Evolutionary conservation across 2,888 invertebrate genomes (phyloP).

Genomic region (Sympetrum striolatum): DNA sequence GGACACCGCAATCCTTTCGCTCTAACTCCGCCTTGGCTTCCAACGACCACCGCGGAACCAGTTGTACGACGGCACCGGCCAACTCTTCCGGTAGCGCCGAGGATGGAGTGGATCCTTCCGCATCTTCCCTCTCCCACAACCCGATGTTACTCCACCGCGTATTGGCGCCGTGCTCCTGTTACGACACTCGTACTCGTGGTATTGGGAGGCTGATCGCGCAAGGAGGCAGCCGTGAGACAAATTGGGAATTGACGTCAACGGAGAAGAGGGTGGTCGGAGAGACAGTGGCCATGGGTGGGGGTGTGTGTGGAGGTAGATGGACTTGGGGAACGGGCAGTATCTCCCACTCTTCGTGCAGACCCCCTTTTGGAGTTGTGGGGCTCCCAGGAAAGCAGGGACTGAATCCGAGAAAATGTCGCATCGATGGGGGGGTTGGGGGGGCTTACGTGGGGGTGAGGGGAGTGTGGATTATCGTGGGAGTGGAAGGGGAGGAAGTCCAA

Average conservation of each 20-base stretch:
- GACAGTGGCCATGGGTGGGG: background rate
- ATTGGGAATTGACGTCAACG: background rate
- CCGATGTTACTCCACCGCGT: background rate
- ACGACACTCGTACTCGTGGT: background rate
- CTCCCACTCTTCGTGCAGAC: background rate
- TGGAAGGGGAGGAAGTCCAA: background rate
- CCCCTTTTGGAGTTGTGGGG: background rate
- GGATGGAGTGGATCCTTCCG: background rate
- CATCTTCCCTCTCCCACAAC: background rate
- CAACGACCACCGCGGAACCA: background rate
- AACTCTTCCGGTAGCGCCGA: background rate
- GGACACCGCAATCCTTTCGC: background rate
- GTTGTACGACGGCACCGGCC: background rate
- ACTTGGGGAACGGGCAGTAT: background rate
- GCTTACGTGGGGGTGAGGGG: background rate
- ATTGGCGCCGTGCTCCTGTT: background rate
- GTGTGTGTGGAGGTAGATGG: background rate
- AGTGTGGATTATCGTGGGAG: background rate
- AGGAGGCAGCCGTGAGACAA: background rate
- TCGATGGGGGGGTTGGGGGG: background rate
- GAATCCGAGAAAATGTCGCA: conserved; percentile 2
- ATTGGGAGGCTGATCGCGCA: background rate
- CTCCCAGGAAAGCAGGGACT: conserved; percentile 2
- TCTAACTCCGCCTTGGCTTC: background rate
- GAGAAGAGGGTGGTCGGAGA: background rate